phyloP scores from a whole-genome alignment of 2,113 vertebrate genomes.

The Brachyhypopomus gauderio region DNA sequence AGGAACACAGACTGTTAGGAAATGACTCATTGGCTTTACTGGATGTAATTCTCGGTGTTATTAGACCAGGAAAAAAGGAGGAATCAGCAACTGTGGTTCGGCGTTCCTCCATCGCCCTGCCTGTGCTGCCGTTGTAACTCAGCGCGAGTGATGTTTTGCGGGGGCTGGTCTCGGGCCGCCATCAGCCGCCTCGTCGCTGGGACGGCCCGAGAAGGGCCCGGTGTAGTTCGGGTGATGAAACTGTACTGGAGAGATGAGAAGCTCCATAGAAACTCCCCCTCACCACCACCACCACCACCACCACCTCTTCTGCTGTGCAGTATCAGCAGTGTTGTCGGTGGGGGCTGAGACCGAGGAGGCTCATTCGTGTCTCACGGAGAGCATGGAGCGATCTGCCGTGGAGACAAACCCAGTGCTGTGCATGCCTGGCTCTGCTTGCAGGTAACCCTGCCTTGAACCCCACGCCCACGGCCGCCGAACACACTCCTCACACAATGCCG shows the following conservation, averaged over 20 bases:
- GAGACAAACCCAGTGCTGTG: conserved; percentile 50
- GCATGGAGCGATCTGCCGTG: conserved; percentile 27
- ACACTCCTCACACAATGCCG: conserved; percentile 7
- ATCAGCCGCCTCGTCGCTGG: background rate
- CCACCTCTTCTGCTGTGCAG: background rate
- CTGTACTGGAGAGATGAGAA: conserved; percentile 69
- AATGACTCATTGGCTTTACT: conserved; percentile 59
- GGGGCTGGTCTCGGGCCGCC: conserved; percentile 3
- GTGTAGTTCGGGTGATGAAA: conserved; percentile 56
- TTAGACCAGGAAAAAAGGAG: conserved; percentile 47
- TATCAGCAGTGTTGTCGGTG: background rate
- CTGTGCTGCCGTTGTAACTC: background rate
- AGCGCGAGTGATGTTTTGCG: conserved; percentile 48
- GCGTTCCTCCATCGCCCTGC: conserved; percentile 17
- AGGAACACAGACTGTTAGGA: conserved; percentile 62
- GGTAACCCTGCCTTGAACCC: conserved; percentile 28
- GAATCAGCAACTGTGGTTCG: conserved; percentile 32
- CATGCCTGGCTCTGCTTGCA: conserved; percentile 28
- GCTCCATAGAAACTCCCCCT: conserved; percentile 13
- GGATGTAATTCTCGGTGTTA: conserved; percentile 55
- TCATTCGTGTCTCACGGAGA: conserved; percentile 7
- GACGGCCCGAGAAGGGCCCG: background rate
- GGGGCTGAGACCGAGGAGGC: conserved; percentile 2
- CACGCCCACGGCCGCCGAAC: background rate
- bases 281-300: background rate